Conservation (phyloP, 2,888 invertebrate genomes). For the Ophion ventricosus region DNA sequence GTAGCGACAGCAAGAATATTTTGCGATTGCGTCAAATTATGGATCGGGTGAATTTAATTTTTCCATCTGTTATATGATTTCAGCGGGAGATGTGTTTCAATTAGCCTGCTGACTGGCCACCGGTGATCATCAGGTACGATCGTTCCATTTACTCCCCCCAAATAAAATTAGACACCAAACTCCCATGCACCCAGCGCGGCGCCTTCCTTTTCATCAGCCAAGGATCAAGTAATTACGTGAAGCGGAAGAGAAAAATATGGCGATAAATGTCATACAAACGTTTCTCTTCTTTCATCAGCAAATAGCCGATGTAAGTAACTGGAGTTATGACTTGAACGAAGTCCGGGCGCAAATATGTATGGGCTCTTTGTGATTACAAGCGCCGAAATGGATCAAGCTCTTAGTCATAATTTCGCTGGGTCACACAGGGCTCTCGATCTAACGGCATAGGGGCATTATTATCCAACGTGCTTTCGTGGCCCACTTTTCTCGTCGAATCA, state of each 20-base stretch:
- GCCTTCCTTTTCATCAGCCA: background rate
- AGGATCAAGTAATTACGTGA: background rate
- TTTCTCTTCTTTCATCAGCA: background rate
- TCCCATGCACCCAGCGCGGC: no score
- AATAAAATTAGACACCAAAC: background rate
- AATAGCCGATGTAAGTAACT: background rate
- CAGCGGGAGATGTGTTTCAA: background rate
- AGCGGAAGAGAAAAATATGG: background rate
- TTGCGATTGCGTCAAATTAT: no score
- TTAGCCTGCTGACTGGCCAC: background rate
- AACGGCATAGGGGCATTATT: background rate
- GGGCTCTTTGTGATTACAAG: conserved; percentile 9
- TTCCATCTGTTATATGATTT: background rate
- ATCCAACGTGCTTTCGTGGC: conserved; percentile 51
- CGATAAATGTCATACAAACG: background rate
- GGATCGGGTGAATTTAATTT: no score
- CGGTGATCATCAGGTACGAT: background rate
- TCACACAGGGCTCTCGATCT: conserved; percentile 22
- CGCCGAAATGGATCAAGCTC: conserved; percentile 16
- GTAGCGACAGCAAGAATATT: no score
- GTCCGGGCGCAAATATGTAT: conserved; percentile 2
- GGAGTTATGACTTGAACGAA: background rate
- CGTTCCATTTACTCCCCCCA: background rate
- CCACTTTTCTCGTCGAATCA: conserved; percentile 54
- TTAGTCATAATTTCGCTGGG: conserved; percentile 43